Conservation (phyloP, 1,140 invertebrate species). For the Euura saliciscinereae region DNA sequence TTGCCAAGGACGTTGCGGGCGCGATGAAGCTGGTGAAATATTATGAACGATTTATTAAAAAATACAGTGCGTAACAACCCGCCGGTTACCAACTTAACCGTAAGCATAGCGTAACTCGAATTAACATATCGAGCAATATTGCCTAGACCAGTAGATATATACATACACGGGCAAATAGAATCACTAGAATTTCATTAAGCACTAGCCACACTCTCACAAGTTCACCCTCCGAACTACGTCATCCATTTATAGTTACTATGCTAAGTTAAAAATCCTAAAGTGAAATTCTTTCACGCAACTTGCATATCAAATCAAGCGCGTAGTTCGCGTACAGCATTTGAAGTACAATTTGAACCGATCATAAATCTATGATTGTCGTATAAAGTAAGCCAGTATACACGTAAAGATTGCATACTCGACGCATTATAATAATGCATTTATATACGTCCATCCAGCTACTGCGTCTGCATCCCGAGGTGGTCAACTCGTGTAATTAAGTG, state of each 20-base stretch:
- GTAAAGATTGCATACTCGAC: too few relatives aligned
- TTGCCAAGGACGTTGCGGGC: neutral
- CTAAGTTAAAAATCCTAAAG: neutral
- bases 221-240: neutral
- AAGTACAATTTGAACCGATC: neutral
- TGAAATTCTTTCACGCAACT: constrained; percentile 7
- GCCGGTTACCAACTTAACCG: neutral
- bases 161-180: too few relatives aligned
- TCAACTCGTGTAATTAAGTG: neutral
- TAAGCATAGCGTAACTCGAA: neutral
- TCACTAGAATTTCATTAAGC: too few relatives aligned
- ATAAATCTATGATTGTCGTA: constrained; percentile 1
- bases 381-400: neutral
- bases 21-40: neutral
- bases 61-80: neutral
- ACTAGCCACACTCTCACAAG: neutral
- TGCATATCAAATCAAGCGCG: neutral
- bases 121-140: constrained; percentile 5
- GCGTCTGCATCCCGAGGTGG: neutral
- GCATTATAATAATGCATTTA: too few relatives aligned
- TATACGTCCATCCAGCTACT: neutral
- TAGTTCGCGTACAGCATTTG: neutral
- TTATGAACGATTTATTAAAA: neutral
- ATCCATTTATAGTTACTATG: neutral
- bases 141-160: neutral